Percentiles rank a stretch among this genome's conserved stretches.
phyloP scores from a whole-genome alignment of 2,113 vertebrate genomes.

The Turnix velox region DNA sequence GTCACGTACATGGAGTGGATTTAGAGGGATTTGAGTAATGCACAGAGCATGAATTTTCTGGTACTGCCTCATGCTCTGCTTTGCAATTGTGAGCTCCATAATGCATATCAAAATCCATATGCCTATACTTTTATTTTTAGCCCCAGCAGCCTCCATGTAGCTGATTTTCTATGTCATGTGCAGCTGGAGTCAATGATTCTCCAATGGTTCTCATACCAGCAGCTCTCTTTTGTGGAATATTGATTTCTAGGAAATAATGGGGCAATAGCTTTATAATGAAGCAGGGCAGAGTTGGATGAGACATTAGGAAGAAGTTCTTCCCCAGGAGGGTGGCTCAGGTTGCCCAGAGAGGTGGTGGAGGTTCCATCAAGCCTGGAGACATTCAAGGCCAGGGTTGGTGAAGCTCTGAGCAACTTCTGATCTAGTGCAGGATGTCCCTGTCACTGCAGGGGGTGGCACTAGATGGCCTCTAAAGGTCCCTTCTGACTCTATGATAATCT shows the following conservation, averaged over 20 bases:
- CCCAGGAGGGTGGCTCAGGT: no score
- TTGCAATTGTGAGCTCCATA: neutral
- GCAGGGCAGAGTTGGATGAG: no score
- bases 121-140: conserved; percentile 8
- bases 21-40: neutral
- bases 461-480: no score
- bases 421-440: no score
- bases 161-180: neutral
- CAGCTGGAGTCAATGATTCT: conserved; percentile 25
- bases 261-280: no score
- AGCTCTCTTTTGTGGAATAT: neutral
- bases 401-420: no score
- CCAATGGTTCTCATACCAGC: neutral
- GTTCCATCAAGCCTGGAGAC: no score
- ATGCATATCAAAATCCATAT: conserved; percentile 25
- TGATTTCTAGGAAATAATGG: conserved; percentile 54
- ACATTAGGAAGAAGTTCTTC: no score
- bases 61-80: neutral
- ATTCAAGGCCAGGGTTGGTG: no score
- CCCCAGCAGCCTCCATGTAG: neutral
- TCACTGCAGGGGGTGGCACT: no score
- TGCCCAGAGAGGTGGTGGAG: no score
- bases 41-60: conserved; percentile 5
- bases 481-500: no score
- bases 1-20: neutral